Conservation (phyloP, 2,797 vertebrate genomes). For the Chloroceryle amazona region DNA sequence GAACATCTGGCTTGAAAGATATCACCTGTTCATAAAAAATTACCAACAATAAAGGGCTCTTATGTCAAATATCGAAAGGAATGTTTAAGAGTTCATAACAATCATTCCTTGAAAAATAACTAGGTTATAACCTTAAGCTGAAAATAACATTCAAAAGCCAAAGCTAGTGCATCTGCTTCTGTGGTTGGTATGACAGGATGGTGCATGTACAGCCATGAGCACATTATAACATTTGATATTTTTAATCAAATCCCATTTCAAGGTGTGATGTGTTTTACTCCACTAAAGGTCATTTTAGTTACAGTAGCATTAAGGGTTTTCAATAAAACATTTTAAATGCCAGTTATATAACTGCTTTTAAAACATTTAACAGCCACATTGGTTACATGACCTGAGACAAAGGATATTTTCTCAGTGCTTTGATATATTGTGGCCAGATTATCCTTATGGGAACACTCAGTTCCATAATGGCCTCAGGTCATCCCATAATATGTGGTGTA, state of each 20-base stretch:
- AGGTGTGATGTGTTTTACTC: conserved; percentile 64
- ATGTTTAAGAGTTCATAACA: not conserved
- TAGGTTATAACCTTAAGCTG: not conserved
- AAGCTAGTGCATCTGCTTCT: not conserved
- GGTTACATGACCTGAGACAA: conserved; percentile 75
- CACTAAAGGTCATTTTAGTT: conserved; percentile 70
- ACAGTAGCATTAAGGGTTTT: conserved; percentile 71
- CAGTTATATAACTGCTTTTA: conserved; percentile 79
- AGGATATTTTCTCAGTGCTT: conserved; percentile 69
- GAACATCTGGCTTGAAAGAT: conserved; percentile 39
- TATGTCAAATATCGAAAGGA: not conserved
- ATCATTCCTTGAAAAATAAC: not conserved
- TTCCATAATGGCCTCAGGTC: conserved; percentile 63
- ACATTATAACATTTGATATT: conserved; percentile 51
- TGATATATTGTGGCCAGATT: conserved; percentile 71
- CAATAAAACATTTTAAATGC: conserved; percentile 80
- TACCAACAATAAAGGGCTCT: not conserved
- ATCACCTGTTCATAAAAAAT: conserved; percentile 22
- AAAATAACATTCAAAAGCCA: not conserved
- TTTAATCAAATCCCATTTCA: conserved; percentile 71
- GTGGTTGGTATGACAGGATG: not conserved
- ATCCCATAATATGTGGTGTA: conserved; percentile 33
- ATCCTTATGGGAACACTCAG: conserved; percentile 64
- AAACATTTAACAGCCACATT: conserved; percentile 73
- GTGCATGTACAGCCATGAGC: conserved; percentile 5